Percentiles rank a stretch among this genome's conserved stretches.
These are phyloP conservation scores for Protula sp. DNA, from an alignment of 2,888 invertebrate genomes.

Conservation along the genomic window DNA sequence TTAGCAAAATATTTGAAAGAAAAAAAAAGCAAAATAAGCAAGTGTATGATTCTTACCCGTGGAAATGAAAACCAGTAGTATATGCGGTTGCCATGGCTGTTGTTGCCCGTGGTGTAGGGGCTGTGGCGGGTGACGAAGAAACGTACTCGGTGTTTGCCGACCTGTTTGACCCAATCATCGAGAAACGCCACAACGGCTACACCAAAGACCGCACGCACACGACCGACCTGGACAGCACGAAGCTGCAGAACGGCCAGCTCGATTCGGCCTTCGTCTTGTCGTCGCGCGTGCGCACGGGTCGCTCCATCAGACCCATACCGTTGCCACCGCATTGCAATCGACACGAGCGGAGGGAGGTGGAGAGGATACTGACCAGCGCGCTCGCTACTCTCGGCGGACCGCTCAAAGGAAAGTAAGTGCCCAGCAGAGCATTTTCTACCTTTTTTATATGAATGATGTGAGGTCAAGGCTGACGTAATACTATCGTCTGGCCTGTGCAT, in stretches of 20 bases:
- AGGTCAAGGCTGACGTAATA: too few relatives aligned
- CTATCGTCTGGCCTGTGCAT: too few relatives aligned
- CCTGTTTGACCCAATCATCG: constrained; percentile 22
- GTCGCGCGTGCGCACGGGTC: constrained; percentile 13
- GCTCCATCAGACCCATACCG: constrained; percentile 10
- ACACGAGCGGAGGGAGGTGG: constrained; percentile 12
- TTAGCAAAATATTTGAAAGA: too few relatives aligned
- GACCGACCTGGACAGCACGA: constrained; percentile 20
- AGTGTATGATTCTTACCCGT: too few relatives aligned
- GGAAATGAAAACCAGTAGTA: too few relatives aligned
- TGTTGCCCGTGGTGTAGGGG: constrained; percentile 11
- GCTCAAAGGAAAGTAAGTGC: constrained; percentile 12
- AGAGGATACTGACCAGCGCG: constrained; percentile 6
- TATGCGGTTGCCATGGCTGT: constrained; percentile 22
- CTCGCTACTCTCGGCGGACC: constrained; percentile 2
- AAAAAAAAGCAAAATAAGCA: too few relatives aligned
- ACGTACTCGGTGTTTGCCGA: constrained; percentile 18
- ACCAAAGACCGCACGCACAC: constrained; percentile 16
- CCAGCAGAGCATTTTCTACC: too few relatives aligned
- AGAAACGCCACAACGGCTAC: constrained; percentile 23
- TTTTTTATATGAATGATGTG: too few relatives aligned
- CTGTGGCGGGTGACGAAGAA: constrained; percentile 23
- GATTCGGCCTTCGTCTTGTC: constrained; percentile 15
- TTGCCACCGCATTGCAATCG: constrained; percentile 13
- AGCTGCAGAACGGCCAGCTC: constrained; percentile 17